phyloP scores from a whole-genome alignment of 2,888 invertebrate genomes.

The Gisinianus flammeolus region DNA sequence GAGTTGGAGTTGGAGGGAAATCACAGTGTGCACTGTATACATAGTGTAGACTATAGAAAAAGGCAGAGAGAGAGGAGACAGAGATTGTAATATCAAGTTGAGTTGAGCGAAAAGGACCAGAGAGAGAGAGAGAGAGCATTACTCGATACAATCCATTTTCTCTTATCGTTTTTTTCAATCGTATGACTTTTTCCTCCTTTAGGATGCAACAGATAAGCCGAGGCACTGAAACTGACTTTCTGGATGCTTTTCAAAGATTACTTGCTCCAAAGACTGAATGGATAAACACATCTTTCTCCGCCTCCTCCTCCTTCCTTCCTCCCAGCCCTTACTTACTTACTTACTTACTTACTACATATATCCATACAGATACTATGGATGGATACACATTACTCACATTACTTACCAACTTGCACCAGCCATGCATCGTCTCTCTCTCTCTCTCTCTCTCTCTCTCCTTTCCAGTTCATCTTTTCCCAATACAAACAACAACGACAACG shows the following conservation, averaged over 20 bases:
- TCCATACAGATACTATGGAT: too few relatives aligned
- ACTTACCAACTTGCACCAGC: constrained; percentile 7
- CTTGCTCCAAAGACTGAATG: constrained; percentile 42
- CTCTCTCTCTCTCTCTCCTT: not conserved
- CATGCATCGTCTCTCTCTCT: not conserved
- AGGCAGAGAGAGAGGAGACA: not conserved
- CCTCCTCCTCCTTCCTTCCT: constrained; percentile 10
- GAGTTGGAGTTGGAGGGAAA: too few relatives aligned
- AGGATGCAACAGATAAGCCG: constrained; percentile 44
- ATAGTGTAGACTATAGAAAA: too few relatives aligned
- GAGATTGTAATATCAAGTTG: not conserved
- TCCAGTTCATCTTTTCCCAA: constrained; percentile 26
- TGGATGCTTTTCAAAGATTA: constrained; percentile 50
- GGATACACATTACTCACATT: constrained; percentile 12
- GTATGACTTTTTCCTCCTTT: constrained; percentile 49
- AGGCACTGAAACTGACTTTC: constrained; percentile 48
- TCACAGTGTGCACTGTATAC: too few relatives aligned
- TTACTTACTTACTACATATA: not conserved
- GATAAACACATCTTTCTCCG: constrained; percentile 47
- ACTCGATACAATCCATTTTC: constrained; percentile 47
- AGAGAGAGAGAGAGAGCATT: constrained; percentile 11
- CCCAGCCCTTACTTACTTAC: not conserved
- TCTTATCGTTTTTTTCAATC: constrained; percentile 46
- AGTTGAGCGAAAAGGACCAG: not conserved
- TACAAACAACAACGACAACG: not conserved